A percentile compares a stretch with the other conserved stretches of the same genome.
These are phyloP conservation scores for Babyrousa celebensis DNA, from an alignment of 2,797 vertebrate genomes.

Conservation along the genomic window DNA sequence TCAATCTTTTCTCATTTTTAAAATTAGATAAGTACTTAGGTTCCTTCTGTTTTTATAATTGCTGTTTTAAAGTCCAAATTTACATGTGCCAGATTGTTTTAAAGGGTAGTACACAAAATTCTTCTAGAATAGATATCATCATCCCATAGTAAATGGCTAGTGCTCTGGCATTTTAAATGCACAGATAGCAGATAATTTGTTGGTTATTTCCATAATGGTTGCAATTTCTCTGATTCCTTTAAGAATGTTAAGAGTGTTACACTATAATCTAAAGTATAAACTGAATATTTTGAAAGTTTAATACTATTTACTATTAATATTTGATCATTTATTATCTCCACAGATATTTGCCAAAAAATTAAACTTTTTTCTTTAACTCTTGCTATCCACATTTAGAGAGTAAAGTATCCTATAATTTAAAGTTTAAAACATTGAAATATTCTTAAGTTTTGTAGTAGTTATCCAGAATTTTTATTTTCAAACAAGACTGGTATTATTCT, in stretches of 20 bases:
- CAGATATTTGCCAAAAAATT: constrained; percentile 27
- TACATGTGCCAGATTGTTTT: neutral
- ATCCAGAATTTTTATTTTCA: constrained; percentile 66
- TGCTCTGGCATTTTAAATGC: constrained; percentile 10
- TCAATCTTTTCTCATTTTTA: constrained; percentile 38
- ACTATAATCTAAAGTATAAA: constrained; percentile 2
- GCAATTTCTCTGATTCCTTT: neutral
- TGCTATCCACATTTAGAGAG: neutral
- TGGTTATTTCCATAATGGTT: neutral
- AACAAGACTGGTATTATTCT: constrained; percentile 10
- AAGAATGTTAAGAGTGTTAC: neutral
- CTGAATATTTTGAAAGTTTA: constrained; percentile 21
- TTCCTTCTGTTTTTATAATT: constrained; percentile 21
- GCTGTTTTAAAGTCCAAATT: neutral
- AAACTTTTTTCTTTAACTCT: neutral
- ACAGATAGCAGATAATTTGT: neutral
- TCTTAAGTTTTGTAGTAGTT: constrained; percentile 20
- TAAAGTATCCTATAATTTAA: neutral
- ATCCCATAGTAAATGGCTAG: neutral
- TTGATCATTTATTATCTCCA: constrained; percentile 56
- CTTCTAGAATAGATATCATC: neutral
- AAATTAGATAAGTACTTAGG: constrained; percentile 14
- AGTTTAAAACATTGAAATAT: constrained; percentile 10
- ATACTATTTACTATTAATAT: constrained; percentile 57
- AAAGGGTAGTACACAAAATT: neutral